Evolutionary conservation across 2,888 invertebrate genomes (phyloP).

Genomic region (Periphyllus acericola): DNA sequence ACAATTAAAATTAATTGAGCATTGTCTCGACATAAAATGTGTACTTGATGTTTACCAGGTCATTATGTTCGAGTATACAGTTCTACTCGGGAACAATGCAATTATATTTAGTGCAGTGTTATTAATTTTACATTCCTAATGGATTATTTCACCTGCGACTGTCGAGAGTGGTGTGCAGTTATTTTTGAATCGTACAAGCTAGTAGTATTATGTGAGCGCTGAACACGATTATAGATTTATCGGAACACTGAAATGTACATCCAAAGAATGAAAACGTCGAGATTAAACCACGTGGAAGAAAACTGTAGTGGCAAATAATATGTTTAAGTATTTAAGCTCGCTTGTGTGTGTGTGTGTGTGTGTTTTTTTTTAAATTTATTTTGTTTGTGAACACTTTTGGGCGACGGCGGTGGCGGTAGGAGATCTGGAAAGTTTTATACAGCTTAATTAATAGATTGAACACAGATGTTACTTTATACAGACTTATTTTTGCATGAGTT

Average conservation of each 20-base stretch:
- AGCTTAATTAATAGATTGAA: neutral
- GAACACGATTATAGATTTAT: neutral
- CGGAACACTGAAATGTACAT: neutral
- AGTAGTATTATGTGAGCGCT: neutral
- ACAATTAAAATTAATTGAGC: slow-evolving; percentile 26
- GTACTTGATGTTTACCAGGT: slow-evolving; percentile 8
- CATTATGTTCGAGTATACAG: neutral
- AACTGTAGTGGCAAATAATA: neutral
- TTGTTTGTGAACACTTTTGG: neutral
- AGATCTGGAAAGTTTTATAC: neutral
- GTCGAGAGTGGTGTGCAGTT: no score
- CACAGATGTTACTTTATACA: neutral
- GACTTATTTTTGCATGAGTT: neutral
- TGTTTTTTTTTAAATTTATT: neutral
- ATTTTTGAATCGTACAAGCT: neutral
- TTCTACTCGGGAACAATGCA: slow-evolving; percentile 2
- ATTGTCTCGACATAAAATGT: slow-evolving; percentile 13
- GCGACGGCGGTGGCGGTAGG: neutral
- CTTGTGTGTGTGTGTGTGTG: neutral
- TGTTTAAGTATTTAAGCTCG: neutral
- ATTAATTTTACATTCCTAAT: slow-evolving; percentile 1
- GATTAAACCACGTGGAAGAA: neutral
- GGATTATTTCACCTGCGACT: no score
- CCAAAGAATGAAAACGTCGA: neutral
- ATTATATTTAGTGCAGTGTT: neutral